These are phyloP conservation scores for Balanococcus diminutus DNA, from an alignment of 2,888 invertebrate species.

Conservation along the genomic window DNA sequence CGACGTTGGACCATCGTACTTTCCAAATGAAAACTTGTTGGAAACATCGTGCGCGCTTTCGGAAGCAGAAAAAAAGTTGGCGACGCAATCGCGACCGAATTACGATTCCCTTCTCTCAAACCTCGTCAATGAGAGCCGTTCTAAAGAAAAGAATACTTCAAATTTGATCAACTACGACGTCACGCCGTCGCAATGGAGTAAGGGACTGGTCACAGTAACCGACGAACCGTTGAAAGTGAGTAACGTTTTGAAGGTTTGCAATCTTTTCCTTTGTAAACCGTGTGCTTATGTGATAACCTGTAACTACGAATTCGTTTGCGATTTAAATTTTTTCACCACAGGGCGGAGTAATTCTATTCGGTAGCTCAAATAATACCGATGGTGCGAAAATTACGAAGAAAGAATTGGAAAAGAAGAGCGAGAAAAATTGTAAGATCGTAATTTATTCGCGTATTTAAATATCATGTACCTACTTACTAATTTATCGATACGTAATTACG, in stretches of 20 bases:
- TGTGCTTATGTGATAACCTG: neutral
- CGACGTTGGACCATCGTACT: neutral
- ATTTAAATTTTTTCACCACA: neutral
- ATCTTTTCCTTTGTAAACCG: too few species aligned
- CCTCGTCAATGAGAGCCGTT: neutral
- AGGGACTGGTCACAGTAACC: conserved; percentile 57
- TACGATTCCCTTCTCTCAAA: too few species aligned
- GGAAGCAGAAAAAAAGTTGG: too few species aligned
- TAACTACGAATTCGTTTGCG: neutral
- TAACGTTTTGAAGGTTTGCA: too few species aligned
- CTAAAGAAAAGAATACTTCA: neutral
- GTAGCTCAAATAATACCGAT: neutral
- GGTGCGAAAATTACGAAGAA: neutral
- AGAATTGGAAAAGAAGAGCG: neutral
- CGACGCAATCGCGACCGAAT: too few species aligned
- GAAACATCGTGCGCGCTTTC: too few species aligned
- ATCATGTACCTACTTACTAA: too few species aligned
- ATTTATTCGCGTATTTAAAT: too few species aligned
- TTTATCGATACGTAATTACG: too few species aligned
- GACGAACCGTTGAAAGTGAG: conserved; percentile 56
- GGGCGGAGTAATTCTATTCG: neutral
- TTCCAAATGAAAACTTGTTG: neutral
- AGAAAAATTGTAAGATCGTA: too few species aligned
- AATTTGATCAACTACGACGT: neutral
- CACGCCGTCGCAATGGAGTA: conserved; percentile 58